Evolutionary conservation across 2,888 invertebrate genomes (phyloP).

Genomic region (Andrena camellia): DNA sequence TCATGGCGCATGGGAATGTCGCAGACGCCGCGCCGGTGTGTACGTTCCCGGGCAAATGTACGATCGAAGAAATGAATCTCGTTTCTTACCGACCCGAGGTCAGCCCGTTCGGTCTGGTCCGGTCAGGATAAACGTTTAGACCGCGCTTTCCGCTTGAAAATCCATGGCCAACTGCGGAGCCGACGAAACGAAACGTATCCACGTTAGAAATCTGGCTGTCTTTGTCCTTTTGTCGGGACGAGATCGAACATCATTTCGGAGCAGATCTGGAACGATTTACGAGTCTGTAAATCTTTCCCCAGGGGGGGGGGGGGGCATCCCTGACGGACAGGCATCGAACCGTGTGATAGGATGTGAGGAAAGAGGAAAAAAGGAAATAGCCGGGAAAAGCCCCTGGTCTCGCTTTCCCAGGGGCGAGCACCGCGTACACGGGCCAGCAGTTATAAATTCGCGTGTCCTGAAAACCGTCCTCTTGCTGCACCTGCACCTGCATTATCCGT

Average conservation of each 20-base stretch:
- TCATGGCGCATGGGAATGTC: conserved; percentile 28
- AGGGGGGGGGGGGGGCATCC: conserved; percentile 49
- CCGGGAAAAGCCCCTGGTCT: conserved; percentile 39
- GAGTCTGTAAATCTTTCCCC: conserved; percentile 68
- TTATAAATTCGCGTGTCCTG: conserved; percentile 70
- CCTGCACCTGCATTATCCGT: conserved; percentile 66
- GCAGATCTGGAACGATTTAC: conserved; percentile 68
- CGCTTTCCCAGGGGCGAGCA: conserved; percentile 43
- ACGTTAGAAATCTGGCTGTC: conserved; percentile 6
- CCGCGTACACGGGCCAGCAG: conserved; percentile 39
- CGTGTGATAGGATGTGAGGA: conserved; percentile 54
- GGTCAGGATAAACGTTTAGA: neutral
- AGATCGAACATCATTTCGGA: conserved; percentile 68
- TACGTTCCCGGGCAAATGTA: conserved; percentile 29
- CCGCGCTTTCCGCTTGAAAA: neutral
- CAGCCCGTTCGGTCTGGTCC: conserved; percentile 1
- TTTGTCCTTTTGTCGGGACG: conserved; percentile 33
- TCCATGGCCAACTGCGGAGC: neutral
- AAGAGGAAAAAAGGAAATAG: conserved; percentile 43
- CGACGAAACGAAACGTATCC: neutral
- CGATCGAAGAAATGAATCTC: conserved; percentile 42
- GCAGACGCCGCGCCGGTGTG: conserved; percentile 3
- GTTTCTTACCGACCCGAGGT: conserved; percentile 12
- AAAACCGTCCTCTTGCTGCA: conserved; percentile 50
- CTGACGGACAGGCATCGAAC: conserved; percentile 65